Base-by-base conservation (phyloP, 2,888 invertebrate species). In the Muscina levida region DNA sequence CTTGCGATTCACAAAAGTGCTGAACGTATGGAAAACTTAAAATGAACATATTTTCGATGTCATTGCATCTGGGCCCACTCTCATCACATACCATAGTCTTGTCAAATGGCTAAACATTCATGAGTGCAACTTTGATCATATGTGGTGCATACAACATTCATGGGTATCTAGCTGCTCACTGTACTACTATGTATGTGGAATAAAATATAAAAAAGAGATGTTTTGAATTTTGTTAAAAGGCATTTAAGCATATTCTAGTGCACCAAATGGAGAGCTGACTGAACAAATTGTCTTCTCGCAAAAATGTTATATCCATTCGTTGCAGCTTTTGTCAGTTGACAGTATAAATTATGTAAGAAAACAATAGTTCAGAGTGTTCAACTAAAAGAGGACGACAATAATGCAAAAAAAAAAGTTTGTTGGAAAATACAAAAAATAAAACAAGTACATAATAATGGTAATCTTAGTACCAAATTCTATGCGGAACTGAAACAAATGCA, bases 321-420 rank as follows among this genome's bases (percentile, higher is more conserved):
- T 66, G 56, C n/a, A n/a, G 57, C 59, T 48, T 77, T 72, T 72
- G 37, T 57, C 72, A 72, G 39, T 66, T 72, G 71, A 72, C 66
- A 72, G 77, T 26, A 77, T 77, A 77, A 77, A 77, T 77, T 77
- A 72, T 72, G 37, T 59, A 77, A 13, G 51, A 48, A 72, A 66
- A 72, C 59, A 77, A 72, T 57, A 66, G 65, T 51, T 42, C 11
- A 31, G 31, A 70, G 24, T 37, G 37, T 26, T 13, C 31, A 57
- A 39, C 19, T 62, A 46, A 1, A 44, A 17, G 39, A 42, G 53
- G 13, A 48, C 22, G 37, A 6, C 37, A 37, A 10, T 37, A 37
- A 10, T 37, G 4, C 37, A 37, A 37, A 37, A 10, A 37, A 37
- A 37, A 37, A 10, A 4, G 4, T 67, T 37, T 46, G 44, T 19